Percentiles rank a stretch among this genome's conserved stretches.
Conservation (phyloP, 2,888 invertebrate species). For the Mesorhabditis spiculigera region DNA sequence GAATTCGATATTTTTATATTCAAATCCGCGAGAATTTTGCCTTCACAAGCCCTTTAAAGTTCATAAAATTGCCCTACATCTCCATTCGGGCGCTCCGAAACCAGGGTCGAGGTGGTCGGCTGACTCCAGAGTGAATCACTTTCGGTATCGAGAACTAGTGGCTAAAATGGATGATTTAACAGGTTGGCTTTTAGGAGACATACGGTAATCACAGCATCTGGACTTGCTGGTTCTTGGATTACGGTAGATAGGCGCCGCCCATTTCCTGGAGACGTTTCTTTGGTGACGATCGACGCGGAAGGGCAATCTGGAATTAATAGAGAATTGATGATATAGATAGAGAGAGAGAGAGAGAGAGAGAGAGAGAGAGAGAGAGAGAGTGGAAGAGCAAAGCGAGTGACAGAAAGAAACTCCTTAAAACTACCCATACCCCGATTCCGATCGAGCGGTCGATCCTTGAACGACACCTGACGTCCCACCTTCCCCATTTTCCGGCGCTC, state of each 20-base stretch:
- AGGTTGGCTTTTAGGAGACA: background rate
- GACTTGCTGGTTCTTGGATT: conserved; percentile 4
- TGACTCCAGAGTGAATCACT: too few relatives aligned
- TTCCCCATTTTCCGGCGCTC: background rate
- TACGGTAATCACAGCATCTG: background rate
- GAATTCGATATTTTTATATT: too few relatives aligned
- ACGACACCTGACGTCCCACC: background rate
- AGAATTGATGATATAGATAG: background rate
- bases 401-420: too few relatives aligned
- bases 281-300: background rate
- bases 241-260: background rate
- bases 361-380: too few relatives aligned
- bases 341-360: background rate
- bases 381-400: too few relatives aligned
- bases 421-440: background rate
- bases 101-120: too few relatives aligned
- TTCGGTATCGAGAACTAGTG: too few relatives aligned
- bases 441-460: conserved; percentile 4
- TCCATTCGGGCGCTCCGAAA: too few relatives aligned
- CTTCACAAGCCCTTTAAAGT: too few relatives aligned
- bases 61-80: too few relatives aligned
- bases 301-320: background rate
- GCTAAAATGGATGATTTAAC: too few relatives aligned
- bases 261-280: background rate
- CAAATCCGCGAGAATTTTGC: too few relatives aligned